These are phyloP conservation scores for Chloroceryle inda DNA, from an alignment of 2,797 vertebrate species.

Conservation along the genomic window DNA sequence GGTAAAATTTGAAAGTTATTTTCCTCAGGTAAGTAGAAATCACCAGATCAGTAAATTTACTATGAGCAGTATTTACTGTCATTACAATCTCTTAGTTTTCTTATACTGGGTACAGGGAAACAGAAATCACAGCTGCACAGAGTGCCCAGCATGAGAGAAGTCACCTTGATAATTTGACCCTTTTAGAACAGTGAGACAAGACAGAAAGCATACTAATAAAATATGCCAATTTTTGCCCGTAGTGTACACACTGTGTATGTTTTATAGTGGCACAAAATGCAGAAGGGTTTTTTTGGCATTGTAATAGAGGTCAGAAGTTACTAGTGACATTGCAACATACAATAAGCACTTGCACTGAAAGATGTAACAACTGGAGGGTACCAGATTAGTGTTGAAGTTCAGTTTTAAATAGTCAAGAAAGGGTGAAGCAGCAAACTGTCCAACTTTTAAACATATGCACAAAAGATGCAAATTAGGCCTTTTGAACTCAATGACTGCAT, in stretches of 20 bases:
- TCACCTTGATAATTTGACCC: not conserved
- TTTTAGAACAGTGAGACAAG: not conserved
- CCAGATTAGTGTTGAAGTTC: not conserved
- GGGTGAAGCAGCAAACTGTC: not conserved
- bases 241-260: too few relatives aligned
- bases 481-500: not conserved
- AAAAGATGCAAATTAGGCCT: not conserved
- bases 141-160: not conserved
- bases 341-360: not conserved
- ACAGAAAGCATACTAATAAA: not conserved
- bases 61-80: not conserved
- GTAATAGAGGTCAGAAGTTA: not conserved
- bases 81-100: not conserved
- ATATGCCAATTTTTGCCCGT: not conserved
- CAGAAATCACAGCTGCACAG: not conserved
- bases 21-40: not conserved
- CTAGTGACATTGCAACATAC: not conserved
- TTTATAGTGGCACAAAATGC: not conserved
- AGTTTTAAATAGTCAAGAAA: not conserved
- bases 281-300: not conserved
- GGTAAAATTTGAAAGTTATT: not conserved
- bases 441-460: not conserved
- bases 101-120: not conserved
- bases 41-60: not conserved
- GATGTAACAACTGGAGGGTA: not conserved